Evolutionary conservation across 1,140 invertebrate species (phyloP), one percentile per base, ranked within the genome.

Genomic region (Drosophila obscura): DNA sequence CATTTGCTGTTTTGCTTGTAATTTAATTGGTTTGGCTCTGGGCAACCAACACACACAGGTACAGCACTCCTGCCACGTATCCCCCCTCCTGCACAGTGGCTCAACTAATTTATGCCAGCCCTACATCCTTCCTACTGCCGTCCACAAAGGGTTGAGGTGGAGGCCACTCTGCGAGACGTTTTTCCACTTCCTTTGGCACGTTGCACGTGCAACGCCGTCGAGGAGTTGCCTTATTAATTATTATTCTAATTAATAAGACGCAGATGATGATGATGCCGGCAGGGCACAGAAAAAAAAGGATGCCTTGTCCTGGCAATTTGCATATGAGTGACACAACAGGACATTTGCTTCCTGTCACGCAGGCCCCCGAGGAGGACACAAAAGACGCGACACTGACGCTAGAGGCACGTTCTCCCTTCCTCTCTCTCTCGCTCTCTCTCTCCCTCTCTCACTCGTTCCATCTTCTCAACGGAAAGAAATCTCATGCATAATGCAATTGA

Each of bases 201-300:
- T 31, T 78, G 82, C 81, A 87, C 81, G 81, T 87, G 82, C 73
- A 63, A 9, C 51, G 56, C 71, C 64, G 52, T 82, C 72, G 60
- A 82, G 83, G 61, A 79, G 79, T 73, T 83, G 79, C 79, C 81
- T 87, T 84, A 83, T 88, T 88, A 90, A 90, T 90, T 90, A 87
- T 90, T 90, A 90, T 90, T 90, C 88, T 90, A 90, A 90, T 90
- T 90, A 90, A 84, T 88, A 90, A 77, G 78, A 64, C 80, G 79
- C 44, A 77, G 77, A 75, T 66, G 76, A 45, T 66, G 76, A 45
- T 48, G 53, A 57, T 44, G 58, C 13, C 52, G 59, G 16, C 31
- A 48, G 26, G 52, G 51, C 19, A 56, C 26, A 35, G n/a, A 35
- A 8, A 9, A 41, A 16, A 41, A 55, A 35, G 57, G 22, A 69